phyloP scores from a whole-genome alignment of 2,113 vertebrate genomes.

The Aegotheles bennettii region DNA sequence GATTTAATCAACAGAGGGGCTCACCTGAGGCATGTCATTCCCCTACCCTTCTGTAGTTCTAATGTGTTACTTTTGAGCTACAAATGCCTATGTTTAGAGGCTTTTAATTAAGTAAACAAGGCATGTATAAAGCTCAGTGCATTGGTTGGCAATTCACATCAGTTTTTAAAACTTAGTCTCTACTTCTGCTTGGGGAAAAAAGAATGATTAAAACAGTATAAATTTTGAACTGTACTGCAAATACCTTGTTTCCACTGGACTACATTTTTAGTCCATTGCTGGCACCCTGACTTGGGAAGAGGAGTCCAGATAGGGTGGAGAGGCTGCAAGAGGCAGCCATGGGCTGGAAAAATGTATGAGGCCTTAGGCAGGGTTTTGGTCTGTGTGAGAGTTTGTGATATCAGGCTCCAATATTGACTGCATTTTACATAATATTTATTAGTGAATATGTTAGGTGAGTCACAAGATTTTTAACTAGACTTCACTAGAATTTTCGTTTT shows the following conservation, averaged over 20 bases:
- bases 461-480: neutral
- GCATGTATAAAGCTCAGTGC: neutral
- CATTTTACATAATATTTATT: neutral
- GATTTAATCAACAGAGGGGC: neutral
- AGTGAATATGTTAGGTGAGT: neutral
- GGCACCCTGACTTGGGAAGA: neutral
- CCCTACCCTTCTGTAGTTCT: neutral
- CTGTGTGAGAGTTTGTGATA: neutral
- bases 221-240: neutral
- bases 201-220: neutral
- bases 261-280: neutral
- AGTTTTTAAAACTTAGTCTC: neutral
- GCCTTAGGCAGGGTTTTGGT: neutral
- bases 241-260: neutral
- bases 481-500: constrained; percentile 2
- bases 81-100: neutral
- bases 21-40: neutral
- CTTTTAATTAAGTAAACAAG: neutral
- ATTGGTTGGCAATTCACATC: neutral
- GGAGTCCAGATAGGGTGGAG: neutral
- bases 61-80: neutral
- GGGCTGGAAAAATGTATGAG: neutral
- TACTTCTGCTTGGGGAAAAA: neutral
- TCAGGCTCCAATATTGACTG: neutral
- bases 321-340: neutral